Conservation (phyloP, 2,888 invertebrate species). For the Anagyrus pseudococci region DNA sequence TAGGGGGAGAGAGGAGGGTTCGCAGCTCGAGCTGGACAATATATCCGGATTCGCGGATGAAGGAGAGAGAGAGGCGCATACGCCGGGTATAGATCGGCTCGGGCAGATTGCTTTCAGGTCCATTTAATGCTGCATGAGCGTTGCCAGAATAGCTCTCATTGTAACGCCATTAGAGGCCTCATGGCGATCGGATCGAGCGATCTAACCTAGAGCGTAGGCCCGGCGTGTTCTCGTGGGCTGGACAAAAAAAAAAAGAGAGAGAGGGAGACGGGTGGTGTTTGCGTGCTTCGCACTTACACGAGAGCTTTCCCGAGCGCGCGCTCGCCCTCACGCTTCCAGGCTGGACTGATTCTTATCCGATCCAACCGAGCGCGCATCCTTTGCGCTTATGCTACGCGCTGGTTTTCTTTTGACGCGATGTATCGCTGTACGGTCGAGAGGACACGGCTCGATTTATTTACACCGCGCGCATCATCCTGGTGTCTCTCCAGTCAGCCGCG, state of each 20-base stretch:
- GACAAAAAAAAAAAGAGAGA: too few relatives aligned
- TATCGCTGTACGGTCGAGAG: too few relatives aligned
- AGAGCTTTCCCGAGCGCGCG: neutral
- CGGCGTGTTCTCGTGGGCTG: too few relatives aligned
- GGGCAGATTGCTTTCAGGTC: slow-evolving; percentile 54
- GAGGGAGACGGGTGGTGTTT: too few relatives aligned
- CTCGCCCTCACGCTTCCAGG: neutral
- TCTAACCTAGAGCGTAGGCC: neutral
- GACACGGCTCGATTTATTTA: too few relatives aligned
- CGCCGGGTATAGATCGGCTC: slow-evolving; percentile 49
- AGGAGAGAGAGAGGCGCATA: slow-evolving; percentile 23
- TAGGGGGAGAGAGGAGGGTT: slow-evolving; percentile 4
- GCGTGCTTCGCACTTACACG: too few relatives aligned
- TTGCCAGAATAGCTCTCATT: slow-evolving; percentile 46
- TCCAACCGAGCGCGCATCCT: slow-evolving; percentile 26
- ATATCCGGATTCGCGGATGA: slow-evolving; percentile 5
- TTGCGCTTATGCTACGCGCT: too few relatives aligned
- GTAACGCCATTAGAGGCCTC: slow-evolving; percentile 40
- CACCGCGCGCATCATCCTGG: too few relatives aligned
- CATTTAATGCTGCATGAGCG: slow-evolving; percentile 48
- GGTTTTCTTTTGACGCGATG: too few relatives aligned
- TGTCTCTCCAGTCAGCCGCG: too few relatives aligned
- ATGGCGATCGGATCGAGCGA: slow-evolving; percentile 23
- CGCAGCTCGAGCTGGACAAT: neutral
- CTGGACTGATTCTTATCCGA: slow-evolving; percentile 22